Percentiles rank a stretch among this genome's conserved stretches.
These are phyloP conservation scores for Drosophila acutilabella DNA, from an alignment of 2,888 invertebrate species.

Conservation along the genomic window DNA sequence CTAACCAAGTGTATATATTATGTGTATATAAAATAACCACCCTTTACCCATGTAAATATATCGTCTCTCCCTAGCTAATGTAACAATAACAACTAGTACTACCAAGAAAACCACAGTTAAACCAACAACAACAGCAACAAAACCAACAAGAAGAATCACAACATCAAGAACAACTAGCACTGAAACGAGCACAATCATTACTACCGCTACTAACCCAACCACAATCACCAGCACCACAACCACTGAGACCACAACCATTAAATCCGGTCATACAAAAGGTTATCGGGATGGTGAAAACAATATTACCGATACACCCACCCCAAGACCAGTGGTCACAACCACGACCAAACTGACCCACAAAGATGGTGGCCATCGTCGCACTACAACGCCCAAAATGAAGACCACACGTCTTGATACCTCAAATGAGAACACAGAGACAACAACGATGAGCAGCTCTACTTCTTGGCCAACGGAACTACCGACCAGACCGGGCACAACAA, in stretches of 20 bases:
- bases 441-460: conserved; percentile 58
- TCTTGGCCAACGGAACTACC: conserved; percentile 65
- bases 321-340: conserved; percentile 57
- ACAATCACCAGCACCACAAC: conserved; percentile 59
- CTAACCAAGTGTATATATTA: conserved; percentile 76
- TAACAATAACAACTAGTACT: conserved; percentile 83
- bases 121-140: conserved; percentile 56
- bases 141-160: conserved; percentile 51
- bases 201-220: conserved; percentile 70
- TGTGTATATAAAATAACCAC: conserved; percentile 77
- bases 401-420: conserved; percentile 84
- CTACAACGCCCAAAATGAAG: conserved; percentile 81
- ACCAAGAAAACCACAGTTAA: conserved; percentile 77
- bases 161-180: conserved; percentile 53
- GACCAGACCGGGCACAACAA: conserved; percentile 74
- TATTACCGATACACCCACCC: conserved; percentile 80
- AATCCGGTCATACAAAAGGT: conserved; percentile 82
- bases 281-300: conserved; percentile 85
- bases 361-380: conserved; percentile 62
- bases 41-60: conserved; percentile 83
- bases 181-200: conserved; percentile 57
- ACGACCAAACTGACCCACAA: conserved; percentile 52
- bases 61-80: conserved; percentile 84
- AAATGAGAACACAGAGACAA: conserved; percentile 75
- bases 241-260: conserved; percentile 71